Conservation (phyloP, 1,140 invertebrate genomes). For the Drosophila virilis region DNA sequence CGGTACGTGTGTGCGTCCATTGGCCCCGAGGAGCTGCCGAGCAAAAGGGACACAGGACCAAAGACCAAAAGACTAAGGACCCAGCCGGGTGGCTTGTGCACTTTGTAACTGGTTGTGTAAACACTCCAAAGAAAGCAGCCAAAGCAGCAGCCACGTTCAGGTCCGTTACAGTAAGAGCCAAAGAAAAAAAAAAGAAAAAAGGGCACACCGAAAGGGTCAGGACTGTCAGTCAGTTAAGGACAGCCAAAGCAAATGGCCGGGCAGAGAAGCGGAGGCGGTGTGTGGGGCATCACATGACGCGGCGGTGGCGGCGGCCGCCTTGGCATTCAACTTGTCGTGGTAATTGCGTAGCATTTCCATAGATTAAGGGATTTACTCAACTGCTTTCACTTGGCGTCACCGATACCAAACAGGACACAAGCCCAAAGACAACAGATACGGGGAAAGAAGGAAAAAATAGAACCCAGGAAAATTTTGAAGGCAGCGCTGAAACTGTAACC, state of each 20-base stretch:
- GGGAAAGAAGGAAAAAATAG: slow-evolving; percentile 24
- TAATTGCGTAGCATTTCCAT: slow-evolving; percentile 84
- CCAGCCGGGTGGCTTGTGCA: slow-evolving; percentile 68
- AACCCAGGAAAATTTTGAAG: slow-evolving; percentile 12
- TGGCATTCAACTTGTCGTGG: slow-evolving; percentile 73
- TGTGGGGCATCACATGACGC: slow-evolving; percentile 59
- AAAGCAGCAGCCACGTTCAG: slow-evolving; percentile 18
- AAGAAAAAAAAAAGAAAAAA: slow-evolving; percentile 3
- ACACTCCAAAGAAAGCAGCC: slow-evolving; percentile 59
- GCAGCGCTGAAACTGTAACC: slow-evolving; percentile 49
- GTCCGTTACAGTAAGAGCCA: slow-evolving; percentile 31
- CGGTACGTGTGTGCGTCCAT: slow-evolving; percentile 62
- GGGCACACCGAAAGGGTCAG: slow-evolving; percentile 65
- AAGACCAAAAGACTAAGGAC: slow-evolving; percentile 31
- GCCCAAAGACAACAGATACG: slow-evolving; percentile 16
- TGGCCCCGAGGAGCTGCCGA: slow-evolving; percentile 23
- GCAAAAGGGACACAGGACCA: slow-evolving; percentile 9
- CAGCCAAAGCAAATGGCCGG: not conserved
- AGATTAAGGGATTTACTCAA: slow-evolving; percentile 83
- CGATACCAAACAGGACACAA: slow-evolving; percentile 36
- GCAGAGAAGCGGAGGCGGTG: not conserved
- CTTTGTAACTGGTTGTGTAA: slow-evolving; percentile 83
- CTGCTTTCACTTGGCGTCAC: slow-evolving; percentile 46
- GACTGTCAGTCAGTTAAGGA: slow-evolving; percentile 51
- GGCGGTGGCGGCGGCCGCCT: slow-evolving; percentile 14